Conservation (phyloP, 2,113 vertebrate genomes). For the Sylvia atricapilla region DNA sequence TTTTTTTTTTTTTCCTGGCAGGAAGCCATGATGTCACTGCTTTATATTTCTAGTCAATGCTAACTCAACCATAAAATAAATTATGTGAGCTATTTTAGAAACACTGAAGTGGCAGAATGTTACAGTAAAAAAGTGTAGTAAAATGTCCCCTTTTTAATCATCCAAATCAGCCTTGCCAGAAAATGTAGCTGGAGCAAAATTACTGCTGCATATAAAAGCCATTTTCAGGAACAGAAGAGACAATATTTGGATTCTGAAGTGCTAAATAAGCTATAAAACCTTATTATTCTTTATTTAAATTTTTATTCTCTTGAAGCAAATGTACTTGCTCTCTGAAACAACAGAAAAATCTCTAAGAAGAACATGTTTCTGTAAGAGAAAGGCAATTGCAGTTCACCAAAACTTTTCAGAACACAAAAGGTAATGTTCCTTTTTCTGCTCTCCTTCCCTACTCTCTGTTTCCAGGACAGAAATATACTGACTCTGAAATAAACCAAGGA, state of each 20-base stretch:
- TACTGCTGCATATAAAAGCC: neutral
- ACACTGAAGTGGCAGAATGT: conserved; percentile 23
- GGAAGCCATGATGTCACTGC: neutral
- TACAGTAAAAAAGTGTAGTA: neutral
- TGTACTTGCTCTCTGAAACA: neutral
- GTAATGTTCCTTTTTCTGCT: neutral
- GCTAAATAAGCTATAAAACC: neutral
- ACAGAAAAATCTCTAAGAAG: neutral
- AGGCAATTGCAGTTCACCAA: neutral
- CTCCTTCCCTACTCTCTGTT: neutral
- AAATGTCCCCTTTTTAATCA: neutral
- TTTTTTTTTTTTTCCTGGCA: neutral
- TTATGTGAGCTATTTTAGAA: conserved; percentile 39
- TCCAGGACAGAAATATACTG: neutral
- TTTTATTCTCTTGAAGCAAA: neutral
- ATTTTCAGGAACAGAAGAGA: neutral
- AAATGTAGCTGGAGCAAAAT: neutral
- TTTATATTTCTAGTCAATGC: conserved; percentile 27
- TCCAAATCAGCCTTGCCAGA: neutral
- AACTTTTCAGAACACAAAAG: neutral
- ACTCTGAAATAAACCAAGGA: neutral
- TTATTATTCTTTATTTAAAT: neutral
- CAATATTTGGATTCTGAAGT: neutral
- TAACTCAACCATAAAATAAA: conserved; percentile 48
- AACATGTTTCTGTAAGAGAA: neutral